Base-by-base conservation (phyloP, 2,888 invertebrate genomes). In the Pammene fasciana region DNA sequence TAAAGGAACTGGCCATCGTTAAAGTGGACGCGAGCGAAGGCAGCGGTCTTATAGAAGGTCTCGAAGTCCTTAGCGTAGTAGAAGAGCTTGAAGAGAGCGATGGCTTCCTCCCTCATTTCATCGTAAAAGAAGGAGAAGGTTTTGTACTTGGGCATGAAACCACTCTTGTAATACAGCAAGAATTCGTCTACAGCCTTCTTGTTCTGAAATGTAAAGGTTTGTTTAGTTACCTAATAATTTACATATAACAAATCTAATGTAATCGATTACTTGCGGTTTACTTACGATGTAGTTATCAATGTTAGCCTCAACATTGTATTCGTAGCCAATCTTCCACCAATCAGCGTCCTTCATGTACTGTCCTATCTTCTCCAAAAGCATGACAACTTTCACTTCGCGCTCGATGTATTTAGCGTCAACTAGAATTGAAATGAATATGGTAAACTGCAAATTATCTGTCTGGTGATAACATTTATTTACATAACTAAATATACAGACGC, bases 1-100 rank as follows among this genome's bases (percentile, higher is more conserved):
- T 95, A 95, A 5, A 94, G 80, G 86, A 95, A 95, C 79, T 94
- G 87, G 61, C 94, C 93, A 74, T 94, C 94, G 83, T 95, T 95
- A 41, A 95, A 80, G 76, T 93, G 82, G 68, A 94, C 88, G 60
- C 94, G 93, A 11, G 92, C 93, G 86, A 88, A 94, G 9, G 92
- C 87, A 10, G 94, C 94, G 36, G 92, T 93, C 70, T 93, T 92
- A 83, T 93, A 94, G 86, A 95, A 94, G 62, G 93, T 93, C 0
- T 93, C 90, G 77, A 94, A 95, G 84, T 94, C 57, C 26, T 59
- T 59, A 9, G 57, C 57, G 57, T 59, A 59, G 45, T n/a, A 59
- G 26, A 59, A 59, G 43, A 59, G 57, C 57, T 59, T 59, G 26
- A 45, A 59, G 43, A 59, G 45, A 45, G n/a, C 43, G 26, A 59